A percentile compares a stretch with the other conserved stretches of the same genome.
phyloP scores from a whole-genome alignment of 2,797 vertebrate species.

The Atherinosoma microstoma region DNA sequence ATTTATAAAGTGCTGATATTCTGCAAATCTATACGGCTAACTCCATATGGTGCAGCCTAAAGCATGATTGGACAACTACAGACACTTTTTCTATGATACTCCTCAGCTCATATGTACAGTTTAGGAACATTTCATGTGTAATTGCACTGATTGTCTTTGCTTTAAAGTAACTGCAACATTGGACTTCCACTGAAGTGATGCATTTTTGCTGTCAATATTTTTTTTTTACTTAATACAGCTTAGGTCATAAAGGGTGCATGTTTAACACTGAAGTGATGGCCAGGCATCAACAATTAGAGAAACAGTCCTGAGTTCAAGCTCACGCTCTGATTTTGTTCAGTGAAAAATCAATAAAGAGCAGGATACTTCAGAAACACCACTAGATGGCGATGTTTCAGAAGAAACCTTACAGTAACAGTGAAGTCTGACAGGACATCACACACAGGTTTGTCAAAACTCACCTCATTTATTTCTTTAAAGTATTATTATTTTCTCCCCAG shows the following conservation, averaged over 20 bases:
- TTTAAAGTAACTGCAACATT: background rate
- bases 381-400: constrained; percentile 58
- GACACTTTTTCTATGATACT: background rate
- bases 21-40: background rate
- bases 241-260: background rate
- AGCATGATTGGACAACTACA: background rate
- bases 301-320: background rate
- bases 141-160: background rate
- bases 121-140: background rate
- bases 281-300: background rate
- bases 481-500: background rate
- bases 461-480: background rate
- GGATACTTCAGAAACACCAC: constrained; percentile 26
- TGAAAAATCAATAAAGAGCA: too few relatives aligned
- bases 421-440: constrained; percentile 1
- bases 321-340: too few relatives aligned
- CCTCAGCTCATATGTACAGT: background rate
- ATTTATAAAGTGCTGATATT: background rate
- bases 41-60: background rate
- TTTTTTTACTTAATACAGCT: too few relatives aligned
- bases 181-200: background rate
- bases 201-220: too few relatives aligned
- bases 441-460: background rate
- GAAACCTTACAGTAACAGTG: background rate
- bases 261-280: background rate